Base-by-base conservation (phyloP, 2,888 invertebrate genomes). In the Loripinus fragilis region DNA sequence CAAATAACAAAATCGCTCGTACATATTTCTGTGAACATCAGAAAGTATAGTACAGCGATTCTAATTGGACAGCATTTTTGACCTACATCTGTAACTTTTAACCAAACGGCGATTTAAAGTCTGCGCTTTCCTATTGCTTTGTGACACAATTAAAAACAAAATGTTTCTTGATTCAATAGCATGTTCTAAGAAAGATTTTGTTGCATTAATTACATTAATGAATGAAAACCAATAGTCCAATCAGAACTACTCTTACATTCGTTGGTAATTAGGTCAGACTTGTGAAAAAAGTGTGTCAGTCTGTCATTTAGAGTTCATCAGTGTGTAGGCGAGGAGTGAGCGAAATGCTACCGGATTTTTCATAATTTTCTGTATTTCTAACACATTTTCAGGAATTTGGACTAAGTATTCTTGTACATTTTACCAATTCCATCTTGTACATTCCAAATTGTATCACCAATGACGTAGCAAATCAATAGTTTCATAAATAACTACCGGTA, bases 211-310 rank as follows among this genome's bases (percentile, higher is more conserved):
- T 45, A 17, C 3, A 45, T 12, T 20, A 45, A 45, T 52, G 23
- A 52, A 52, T 52, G 52, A 52, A 52, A 52, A 52, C 25, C 52
- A 52, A 25, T 12, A 38, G 71, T 10, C 82, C 82, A 82, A 82
- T 82, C 79, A 82, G 77, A 82, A 38, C 25, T 25, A 15, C 7
- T 70, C 41, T 74, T 45, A 55, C 50, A 64, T 50, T 2, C 33
- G 5, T 5, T 2, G 64, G 71, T 69, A 82, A 74, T 48, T 82
- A 72, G 82, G 82, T 82, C 82, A 82, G 45, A 81, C 77, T 83
- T 76, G 84, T 79, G 80, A 78, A 80, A 80, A 88, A 86, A 52
- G 85, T 89, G 80, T 85, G 89, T 90, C 88, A 88, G 85, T 88
- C 89, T 86, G 89, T 89, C 88, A 89, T 72, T 78, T 45, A 85